Evolutionary conservation across 2,113 vertebrate genomes (phyloP), one percentile per base, ranked within the genome.

Genomic region (Heterotilapia buettikoferi): DNA sequence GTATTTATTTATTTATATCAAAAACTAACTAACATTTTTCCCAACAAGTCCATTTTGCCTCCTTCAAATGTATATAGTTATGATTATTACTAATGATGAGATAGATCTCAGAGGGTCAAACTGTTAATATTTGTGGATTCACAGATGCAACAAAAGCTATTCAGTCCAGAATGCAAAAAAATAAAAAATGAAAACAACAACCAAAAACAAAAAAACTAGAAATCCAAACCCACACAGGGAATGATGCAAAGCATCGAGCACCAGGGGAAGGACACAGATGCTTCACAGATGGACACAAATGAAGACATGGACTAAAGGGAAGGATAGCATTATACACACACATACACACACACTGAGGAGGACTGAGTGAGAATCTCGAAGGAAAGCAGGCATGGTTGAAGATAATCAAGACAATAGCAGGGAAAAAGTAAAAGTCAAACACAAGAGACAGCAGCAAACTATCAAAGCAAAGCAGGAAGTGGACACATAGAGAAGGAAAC

Each of bases 121-220:
- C 43, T 29, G 16, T 19, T 76, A 50, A 7, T 29, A 12, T 47
- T 29, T 19, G 68, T 47, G 24, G 2, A 76, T 19, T 76, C 7
- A 14, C 14, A 71, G 11, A 43, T 12, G 12, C 63, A 40, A 43
- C 14, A 43, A 71, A 71, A 71, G 36, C 66, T 40, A 14, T 66
- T 66, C 31, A 21, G 21, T 18, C 16, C 21, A 73, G 21, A 73
- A 26, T 73, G 38, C 13, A 1, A 24, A 43, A 26, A 63, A n/a
- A 31, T 3, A 18, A n/a, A 2, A 18, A n/a, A 2, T 0, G 9
- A 19, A 33, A 31, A 3, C 4, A 5, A 2, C 3, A 57, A 57
- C 8, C 0, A 10, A 18, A 56, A 36, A n/a, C 0, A 6, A 61
- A 31, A 63, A 13, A n/a, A 7, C 6, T 66, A 38, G 68, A 76